Evolutionary conservation across 2,888 invertebrate genomes (phyloP), one percentile per base, ranked within the genome.

Genomic region (Syrphus vitripennis): DNA sequence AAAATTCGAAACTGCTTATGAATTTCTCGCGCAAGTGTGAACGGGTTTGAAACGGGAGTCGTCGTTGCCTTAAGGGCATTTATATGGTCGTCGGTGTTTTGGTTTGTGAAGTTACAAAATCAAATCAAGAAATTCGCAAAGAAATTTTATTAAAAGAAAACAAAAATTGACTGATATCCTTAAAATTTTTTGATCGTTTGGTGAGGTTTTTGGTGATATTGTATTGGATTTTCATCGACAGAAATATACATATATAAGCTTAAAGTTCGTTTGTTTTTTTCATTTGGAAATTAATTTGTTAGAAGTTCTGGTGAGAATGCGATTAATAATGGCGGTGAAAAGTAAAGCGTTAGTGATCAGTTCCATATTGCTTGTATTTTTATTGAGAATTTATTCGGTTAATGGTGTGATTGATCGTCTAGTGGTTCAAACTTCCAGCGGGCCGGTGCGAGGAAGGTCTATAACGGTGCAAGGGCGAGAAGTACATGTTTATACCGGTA

Each of bases 401-500:
- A 89, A 90, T 82, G 91, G 91, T 87, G 91, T 92, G 87, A 92
- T 92, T 91, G 97, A 97, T 91, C 96, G 96, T 0, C 93, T 97
- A 84, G 95, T 97, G 72, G 97, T 97, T 59, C 96, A 96, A 92
- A 97, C 97, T 26, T 96, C 95, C 88, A 96, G 95, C 89, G 97
- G 97, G 1, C 94, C 96, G 82, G 95, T 97, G 75, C 95, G 96
- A 87, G 97, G 97, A 24, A 95, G 95, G 89, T 95, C 96, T 19
- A 96, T 96, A 90, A 95, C 95, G 87, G 96, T 97, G 88, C 94
- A 97, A 92, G 95, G 97, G 69, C 95, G 97, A 72, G 96, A 98
- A 92, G 96, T 98, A 34, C 97, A 97, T 91, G 96, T 96, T 70
- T 98, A 97, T 90, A 96, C 96, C 69, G 98, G 98, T 4, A 96